Base-by-base conservation (phyloP, 2,888 invertebrate species). In the Drosophila neonasuta region DNA sequence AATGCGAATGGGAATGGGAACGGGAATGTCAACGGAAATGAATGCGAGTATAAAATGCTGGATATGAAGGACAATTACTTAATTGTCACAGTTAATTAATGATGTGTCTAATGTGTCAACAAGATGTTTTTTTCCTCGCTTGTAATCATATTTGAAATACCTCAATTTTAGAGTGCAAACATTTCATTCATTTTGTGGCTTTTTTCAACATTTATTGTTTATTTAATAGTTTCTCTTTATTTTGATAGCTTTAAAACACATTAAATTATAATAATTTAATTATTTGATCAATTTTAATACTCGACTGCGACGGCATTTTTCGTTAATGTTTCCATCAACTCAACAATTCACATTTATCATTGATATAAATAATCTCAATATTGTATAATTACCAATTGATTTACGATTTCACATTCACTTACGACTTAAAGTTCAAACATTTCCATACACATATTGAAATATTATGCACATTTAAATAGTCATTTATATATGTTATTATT, bases 271-370 rank as follows among this genome's bases (percentile, higher is more conserved):
- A 50, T 45, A 29, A 52, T 55, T 74, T 42, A 56, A 34, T 61
- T 39, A 30, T 42, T 59, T 44, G 48, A 42, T 64, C 30, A 51
- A 55, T 61, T 64, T 66, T 72, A 72, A 81, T 72, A 78, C 79
- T 69, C 72, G 50, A 49, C 65, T 72, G 61, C 60, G 71, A 68
- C 62, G 63, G 63, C 54, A 48, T 55, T 44, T 63, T 58, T 55
- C 17, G 13, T 45, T 54, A 32, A 13, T 24, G 42, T 41, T 48
- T 57, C 42, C 54, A 57, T 34, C 39, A 55, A 58, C 24, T 62
- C 56, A 62, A 66, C 54, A 70, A 54, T 51, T 67, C 32, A 69
- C 57, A 69, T 70, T 71, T 30, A 50, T 51, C 50, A 55, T 58
- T 58, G 30, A 61, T 70, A 52, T 55, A 61, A 45, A 55, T 64